These are phyloP conservation scores for Ferdinandea cuprea DNA, from an alignment of 2,888 invertebrate species.

Conservation along the genomic window DNA sequence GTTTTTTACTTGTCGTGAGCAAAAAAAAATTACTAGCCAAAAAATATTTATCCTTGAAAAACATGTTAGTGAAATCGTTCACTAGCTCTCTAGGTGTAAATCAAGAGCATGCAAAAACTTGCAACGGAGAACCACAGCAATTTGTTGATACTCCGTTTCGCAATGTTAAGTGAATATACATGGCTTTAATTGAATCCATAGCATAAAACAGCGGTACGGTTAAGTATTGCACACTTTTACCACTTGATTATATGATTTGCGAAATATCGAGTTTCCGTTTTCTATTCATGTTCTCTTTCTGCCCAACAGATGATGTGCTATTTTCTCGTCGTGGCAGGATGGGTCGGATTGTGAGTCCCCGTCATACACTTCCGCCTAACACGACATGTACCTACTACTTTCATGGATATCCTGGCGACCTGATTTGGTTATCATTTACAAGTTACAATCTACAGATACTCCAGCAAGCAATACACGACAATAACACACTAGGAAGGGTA, in stretches of 20 bases:
- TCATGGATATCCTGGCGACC: constrained; percentile 90
- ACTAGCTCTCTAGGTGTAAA: too few species aligned
- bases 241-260: constrained; percentile 70
- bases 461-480: constrained; percentile 85
- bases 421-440: constrained; percentile 94
- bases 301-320: constrained; percentile 82
- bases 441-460: constrained; percentile 92
- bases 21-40: too few species aligned
- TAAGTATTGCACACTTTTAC: constrained; percentile 65
- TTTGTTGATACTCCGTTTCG: constrained; percentile 62
- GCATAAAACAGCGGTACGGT: constrained; percentile 11
- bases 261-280: constrained; percentile 70
- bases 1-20: too few species aligned
- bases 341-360: constrained; percentile 90
- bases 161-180: constrained; percentile 68
- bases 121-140: constrained; percentile 53
- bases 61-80: too few species aligned
- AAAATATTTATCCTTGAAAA: too few species aligned
- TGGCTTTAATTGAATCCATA: constrained; percentile 63
- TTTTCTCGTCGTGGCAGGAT: constrained; percentile 86
- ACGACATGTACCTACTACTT: constrained; percentile 94
- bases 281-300: constrained; percentile 55
- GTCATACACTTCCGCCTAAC: constrained; percentile 92
- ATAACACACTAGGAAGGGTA: constrained; percentile 83
- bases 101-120: constrained; percentile 60